Base-by-base conservation (phyloP, 1,140 invertebrate genomes). In the Bombus sylvicola region DNA sequence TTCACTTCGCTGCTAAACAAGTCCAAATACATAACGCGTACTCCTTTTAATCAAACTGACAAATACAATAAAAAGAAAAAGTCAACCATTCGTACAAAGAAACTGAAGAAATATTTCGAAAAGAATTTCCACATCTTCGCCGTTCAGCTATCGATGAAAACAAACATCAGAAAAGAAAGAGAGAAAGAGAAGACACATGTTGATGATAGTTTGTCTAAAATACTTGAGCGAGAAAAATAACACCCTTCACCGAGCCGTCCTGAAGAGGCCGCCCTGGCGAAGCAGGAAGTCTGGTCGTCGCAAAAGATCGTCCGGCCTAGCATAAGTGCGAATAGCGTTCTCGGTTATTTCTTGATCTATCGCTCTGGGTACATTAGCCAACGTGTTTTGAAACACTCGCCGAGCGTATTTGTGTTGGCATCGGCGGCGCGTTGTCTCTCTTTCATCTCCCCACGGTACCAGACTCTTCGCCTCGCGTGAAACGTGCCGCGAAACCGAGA, bases 311-410 rank as follows among this genome's bases (percentile, higher is more conserved):
- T 53, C 71, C 34, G 53, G 64, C 9, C 28, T 31, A 80, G 86
- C 59, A 83, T 81, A 74, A 74, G 78, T 69, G 79, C 62, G 82
- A 76, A 89, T 89, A 87, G 77, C 85, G 81, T 81, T 88, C 83
- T 74, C 87, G 82, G 93, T 94, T 94, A 94, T 94, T 94, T 94
- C 93, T 94, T 92, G 94, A 93, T 93, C 92, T 92, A 87, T 83
- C 89, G 88, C 85, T 81, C 85, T 89, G 84, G 92, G 92, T 93
- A 94, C 94, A 94, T 95, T 94, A 95, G 93, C 91, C 93, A 92
- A 94, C 94, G 93, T 95, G 94, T 95, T 95, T 95, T 94, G 91
- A 95, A 94, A 95, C 93, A 95, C 94, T 94, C 92, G 92, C 81
- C 81, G 85, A 66, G 86, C 93, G 92, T 95, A 94, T 95, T 95